Evolutionary conservation across 2,888 invertebrate genomes (phyloP), one percentile per base, ranked within the genome.

Genomic region (Chouioia cunea): DNA sequence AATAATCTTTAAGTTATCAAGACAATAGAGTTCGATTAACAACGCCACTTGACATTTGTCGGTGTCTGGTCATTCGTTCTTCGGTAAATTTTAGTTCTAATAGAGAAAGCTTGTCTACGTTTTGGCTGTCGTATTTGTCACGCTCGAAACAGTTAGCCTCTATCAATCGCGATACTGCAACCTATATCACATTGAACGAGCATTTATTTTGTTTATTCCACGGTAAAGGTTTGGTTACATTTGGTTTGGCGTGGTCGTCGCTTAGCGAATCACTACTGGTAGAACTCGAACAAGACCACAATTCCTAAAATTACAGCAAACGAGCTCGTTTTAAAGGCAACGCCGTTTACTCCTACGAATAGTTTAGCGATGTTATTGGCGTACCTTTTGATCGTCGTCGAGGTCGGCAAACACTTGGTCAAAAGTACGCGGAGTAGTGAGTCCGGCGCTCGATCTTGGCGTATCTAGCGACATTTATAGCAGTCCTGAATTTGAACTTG

Each of bases 381-480:
- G 27, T 36, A 36, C 36, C 6, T 36, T 12, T 36, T 36, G 36
- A 8, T 36, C 36, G 36, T 36, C 36, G 36, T 68, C 54, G 15
- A 16, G 15, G n/a, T 60, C 36, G n/a, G 15, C 18, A 20, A 53
- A 36, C 12, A 63, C 23, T 27, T 69, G 63, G 14, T 56, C 23
- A 15, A 63, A 69, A 20, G 63, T 52, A 16, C 63, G 63, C 4
- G 71, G 71, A n/a, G 71, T 71, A 8, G 63, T 14, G 14, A 58
- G 16, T 15, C 66, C 66, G 47, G 52, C 71, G 36, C 53, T 67
- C 10, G 67, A 60, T 59, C 63, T 63, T 18, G 63, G 59, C n/a
- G 48, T 67, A 14, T 64, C 64, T 14, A 64, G 53, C n/a, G 71
- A 62, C 71, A 71, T 71, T 52, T 59, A 53, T 47, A n/a, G n/a